Conservation (phyloP, 2,113 vertebrate genomes). For the Malurus elegans region DNA sequence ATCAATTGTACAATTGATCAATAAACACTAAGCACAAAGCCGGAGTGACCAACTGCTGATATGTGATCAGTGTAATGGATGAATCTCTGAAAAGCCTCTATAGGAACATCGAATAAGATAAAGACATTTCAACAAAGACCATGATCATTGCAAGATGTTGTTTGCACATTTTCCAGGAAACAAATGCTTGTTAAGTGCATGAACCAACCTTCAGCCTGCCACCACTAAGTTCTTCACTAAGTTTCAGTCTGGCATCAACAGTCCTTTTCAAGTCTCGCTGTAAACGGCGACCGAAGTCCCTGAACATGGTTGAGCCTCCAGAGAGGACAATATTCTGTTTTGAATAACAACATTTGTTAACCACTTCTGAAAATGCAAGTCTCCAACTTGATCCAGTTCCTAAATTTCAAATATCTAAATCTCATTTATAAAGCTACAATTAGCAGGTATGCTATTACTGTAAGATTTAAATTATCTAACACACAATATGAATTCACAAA, state of each 20-base stretch:
- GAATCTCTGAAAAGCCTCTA: not conserved
- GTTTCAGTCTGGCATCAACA: conserved; percentile 93
- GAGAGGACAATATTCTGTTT: conserved; percentile 91
- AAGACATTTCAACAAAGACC: not conserved
- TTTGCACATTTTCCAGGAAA: not conserved
- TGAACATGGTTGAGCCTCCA: conserved; percentile 98
- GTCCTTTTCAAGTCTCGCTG: conserved; percentile 96
- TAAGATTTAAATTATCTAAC: not conserved
- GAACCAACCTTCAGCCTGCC: conserved; percentile 91
- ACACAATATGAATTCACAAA: not conserved
- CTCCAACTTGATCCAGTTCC: not conserved
- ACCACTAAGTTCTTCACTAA: conserved; percentile 96
- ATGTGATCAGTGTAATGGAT: rapidly evolving
- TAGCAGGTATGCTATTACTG: not conserved
- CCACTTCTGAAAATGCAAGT: not conserved
- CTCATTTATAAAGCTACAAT: not conserved
- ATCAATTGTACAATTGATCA: not conserved
- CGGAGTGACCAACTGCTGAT: not conserved
- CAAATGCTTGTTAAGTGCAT: not conserved
- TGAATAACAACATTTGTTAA: not conserved
- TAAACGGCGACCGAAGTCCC: conserved; percentile 95
- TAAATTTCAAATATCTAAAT: not conserved
- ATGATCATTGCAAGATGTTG: not conserved
- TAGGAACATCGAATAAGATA: not conserved
- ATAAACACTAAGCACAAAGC: not conserved